Base-by-base conservation (phyloP, 1,140 invertebrate genomes). In the Ptiloglossa arizonensis region DNA sequence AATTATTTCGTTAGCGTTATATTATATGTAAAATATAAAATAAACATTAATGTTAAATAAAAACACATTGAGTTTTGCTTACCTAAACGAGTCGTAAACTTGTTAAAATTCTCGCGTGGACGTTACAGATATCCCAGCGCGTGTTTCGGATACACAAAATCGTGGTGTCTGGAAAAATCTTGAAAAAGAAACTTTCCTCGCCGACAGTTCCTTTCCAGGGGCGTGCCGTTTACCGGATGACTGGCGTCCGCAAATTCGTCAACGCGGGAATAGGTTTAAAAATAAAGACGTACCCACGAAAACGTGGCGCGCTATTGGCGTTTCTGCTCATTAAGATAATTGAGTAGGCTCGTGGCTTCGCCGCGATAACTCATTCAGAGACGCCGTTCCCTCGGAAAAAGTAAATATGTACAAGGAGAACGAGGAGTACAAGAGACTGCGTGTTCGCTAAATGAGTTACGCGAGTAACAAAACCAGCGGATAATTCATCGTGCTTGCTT, bases 301-400 rank as follows among this genome's bases (percentile, higher is more conserved):
- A 80, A 75, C 35, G 71, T 79, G 74, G 73, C 41, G 59, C 63
- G 56, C 68, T 83, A 80, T 80, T 80, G 81, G 71, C 79, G 67
- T 86, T 79, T 83, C 73, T 78, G 74, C 83, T 86, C 81, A 83
- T 86, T 86, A 86, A 80, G 83, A 82, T 86, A 86, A 86, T 86
- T 86, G 80, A 86, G 83, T 79, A 74, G 81, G 79, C 50, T 68
- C 69, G 4, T 57, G 66, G 52, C 59, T 27, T 68, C 27, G 48
- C 41, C 38, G 67, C 81, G 83, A 79, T 86, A 86, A 86, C 83
- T 86, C 83, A 86, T 83, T 86, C 79, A 29, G 73, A 71, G 66
- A 41, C 63, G 60, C 60, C 46, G 44, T 68, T 75, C 80, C 59
- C 64, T 48, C 5, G 52, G 69, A 77, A 78, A 83, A 81, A 83